These are phyloP conservation scores for Hydropsyche betteni DNA, from an alignment of 2,888 invertebrate species.

Conservation along the genomic window DNA sequence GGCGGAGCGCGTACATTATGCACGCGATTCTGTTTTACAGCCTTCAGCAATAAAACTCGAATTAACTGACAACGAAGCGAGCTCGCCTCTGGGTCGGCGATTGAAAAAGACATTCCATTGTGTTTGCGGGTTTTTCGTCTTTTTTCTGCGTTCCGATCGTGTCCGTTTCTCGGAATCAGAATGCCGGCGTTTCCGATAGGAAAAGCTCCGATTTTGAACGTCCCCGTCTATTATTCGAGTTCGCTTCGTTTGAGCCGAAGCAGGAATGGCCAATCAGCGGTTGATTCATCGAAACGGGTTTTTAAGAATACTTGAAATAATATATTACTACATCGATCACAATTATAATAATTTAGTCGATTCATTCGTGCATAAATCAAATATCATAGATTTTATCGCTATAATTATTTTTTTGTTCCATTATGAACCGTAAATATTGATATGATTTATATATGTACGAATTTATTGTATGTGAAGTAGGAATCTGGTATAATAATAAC, in stretches of 20 bases:
- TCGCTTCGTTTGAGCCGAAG: not conserved
- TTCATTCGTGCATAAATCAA: too few species aligned
- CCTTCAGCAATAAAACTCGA: constrained; percentile 31
- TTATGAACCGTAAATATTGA: too few species aligned
- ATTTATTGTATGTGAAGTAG: too few species aligned
- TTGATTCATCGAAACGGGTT: too few species aligned
- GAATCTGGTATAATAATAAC: too few species aligned
- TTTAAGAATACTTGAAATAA: too few species aligned
- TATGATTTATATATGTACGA: not conserved
- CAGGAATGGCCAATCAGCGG: too few species aligned
- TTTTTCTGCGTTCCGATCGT: not conserved
- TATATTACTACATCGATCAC: too few species aligned
- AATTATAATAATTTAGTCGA: too few species aligned
- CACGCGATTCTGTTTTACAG: constrained; percentile 32
- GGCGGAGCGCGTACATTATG: not conserved
- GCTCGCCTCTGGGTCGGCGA: constrained; percentile 22
- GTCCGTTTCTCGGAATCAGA: constrained; percentile 4
- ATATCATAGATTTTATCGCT: too few species aligned
- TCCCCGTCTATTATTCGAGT: not conserved
- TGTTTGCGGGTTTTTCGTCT: not conserved
- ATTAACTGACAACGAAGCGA: constrained; percentile 8
- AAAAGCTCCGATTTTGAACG: not conserved
- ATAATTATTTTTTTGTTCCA: too few species aligned
- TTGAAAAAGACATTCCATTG: constrained; percentile 24
- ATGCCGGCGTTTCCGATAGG: not conserved